phyloP scores from a whole-genome alignment of 2,888 invertebrate species.

The Lithodes maja region DNA sequence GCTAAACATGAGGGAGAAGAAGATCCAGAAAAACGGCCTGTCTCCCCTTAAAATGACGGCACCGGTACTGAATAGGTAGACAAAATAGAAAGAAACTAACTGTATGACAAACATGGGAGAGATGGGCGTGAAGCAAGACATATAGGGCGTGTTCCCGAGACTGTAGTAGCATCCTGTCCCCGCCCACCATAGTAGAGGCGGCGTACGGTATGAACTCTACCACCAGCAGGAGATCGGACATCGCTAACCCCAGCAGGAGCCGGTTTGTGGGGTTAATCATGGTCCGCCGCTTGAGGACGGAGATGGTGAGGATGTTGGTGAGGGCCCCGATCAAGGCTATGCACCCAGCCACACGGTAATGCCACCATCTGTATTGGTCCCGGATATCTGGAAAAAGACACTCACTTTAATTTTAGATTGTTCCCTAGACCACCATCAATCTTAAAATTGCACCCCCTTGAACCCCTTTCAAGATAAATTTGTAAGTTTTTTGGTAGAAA shows the following conservation, averaged over 20 bases:
- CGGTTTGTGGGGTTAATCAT: slow-evolving; percentile 95
- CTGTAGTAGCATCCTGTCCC: slow-evolving; percentile 77
- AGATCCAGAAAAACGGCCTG: too few relatives aligned
- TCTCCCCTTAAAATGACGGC: too few relatives aligned
- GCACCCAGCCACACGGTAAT: slow-evolving; percentile 88
- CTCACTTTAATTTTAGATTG: too few relatives aligned
- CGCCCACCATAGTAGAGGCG: slow-evolving; percentile 83
- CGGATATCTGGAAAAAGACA: slow-evolving; percentile 76
- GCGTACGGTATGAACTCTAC: slow-evolving; percentile 90
- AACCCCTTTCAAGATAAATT: too few relatives aligned
- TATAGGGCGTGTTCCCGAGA: slow-evolving; percentile 88
- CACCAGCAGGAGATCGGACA: slow-evolving; percentile 95
- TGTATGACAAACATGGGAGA: slow-evolving; percentile 90
- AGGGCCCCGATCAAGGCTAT: slow-evolving; percentile 93
- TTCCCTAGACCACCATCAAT: too few relatives aligned
- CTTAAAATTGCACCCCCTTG: too few relatives aligned
- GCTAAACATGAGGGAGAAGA: too few relatives aligned
- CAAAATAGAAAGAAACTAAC: too few relatives aligned
- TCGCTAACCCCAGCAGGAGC: slow-evolving; percentile 90
- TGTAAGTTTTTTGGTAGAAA: too few relatives aligned
- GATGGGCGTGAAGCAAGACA: slow-evolving; percentile 91
- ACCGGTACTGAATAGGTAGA: too few relatives aligned
- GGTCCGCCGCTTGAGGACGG: slow-evolving; percentile 90
- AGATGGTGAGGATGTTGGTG: slow-evolving; percentile 93
- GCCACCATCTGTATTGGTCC: slow-evolving; percentile 82